Conservation (phyloP, 2,113 vertebrate species). For the Phaethornis superciliosus region DNA sequence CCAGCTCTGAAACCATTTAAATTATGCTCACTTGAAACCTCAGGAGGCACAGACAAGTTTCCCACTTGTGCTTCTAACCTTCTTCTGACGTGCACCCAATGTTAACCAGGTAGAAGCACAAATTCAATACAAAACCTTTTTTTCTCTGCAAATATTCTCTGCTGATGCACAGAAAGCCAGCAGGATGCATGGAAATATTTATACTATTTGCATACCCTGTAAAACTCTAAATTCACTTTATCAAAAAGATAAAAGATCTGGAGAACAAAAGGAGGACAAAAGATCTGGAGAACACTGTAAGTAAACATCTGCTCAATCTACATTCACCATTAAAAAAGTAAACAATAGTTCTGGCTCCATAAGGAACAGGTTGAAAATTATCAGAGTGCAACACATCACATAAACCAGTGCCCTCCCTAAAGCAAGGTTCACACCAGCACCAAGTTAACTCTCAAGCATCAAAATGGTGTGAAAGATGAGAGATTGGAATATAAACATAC, state of each 20-base stretch:
- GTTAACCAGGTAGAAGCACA: background rate
- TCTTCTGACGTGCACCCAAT: background rate
- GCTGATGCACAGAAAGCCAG: background rate
- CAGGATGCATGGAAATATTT: background rate
- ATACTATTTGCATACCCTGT: background rate
- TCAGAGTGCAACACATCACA: constrained; percentile 15
- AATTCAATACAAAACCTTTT: background rate
- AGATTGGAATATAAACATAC: background rate
- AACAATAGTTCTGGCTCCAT: constrained; percentile 47
- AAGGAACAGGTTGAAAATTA: constrained; percentile 63
- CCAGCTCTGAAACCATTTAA: background rate
- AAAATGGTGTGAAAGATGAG: background rate
- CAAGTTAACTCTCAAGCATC: background rate
- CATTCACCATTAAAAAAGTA: constrained; percentile 46
- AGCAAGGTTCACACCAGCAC: background rate
- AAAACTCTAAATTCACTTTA: constrained; percentile 58
- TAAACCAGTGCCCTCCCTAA: constrained; percentile 12
- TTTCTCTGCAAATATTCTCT: background rate
- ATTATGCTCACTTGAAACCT: background rate
- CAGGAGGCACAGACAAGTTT: background rate
- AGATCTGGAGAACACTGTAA: constrained; percentile 60
- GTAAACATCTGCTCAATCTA: constrained; percentile 66
- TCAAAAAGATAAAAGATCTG: constrained; percentile 59
- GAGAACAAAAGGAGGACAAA: constrained; percentile 58
- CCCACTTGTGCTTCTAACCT: background rate